phyloP scores from a whole-genome alignment of 2,113 vertebrate genomes.

The Piaya cayana region DNA sequence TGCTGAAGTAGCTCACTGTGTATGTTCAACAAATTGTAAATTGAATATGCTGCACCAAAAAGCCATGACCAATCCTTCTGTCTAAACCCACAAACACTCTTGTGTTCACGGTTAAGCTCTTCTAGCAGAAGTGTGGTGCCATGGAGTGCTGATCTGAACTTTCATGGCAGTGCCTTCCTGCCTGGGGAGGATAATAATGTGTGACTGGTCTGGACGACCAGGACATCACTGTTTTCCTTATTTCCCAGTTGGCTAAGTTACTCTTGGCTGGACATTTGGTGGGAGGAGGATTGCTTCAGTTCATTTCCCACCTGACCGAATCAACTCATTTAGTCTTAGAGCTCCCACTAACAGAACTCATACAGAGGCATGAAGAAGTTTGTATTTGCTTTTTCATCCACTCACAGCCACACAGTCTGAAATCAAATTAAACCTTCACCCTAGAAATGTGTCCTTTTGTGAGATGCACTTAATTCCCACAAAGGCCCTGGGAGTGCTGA shows the following conservation, averaged over 20 bases:
- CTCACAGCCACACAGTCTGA: neutral
- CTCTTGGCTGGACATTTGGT: neutral
- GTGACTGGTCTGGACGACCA: neutral
- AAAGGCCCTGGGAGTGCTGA: conserved; percentile 33
- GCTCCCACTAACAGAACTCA: neutral
- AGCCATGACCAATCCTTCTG: neutral
- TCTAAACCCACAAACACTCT: neutral
- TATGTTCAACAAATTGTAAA: neutral
- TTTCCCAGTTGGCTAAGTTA: neutral
- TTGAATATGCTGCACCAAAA: neutral
- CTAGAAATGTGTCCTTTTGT: conserved; percentile 40
- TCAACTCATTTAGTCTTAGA: neutral
- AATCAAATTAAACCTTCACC: conserved; percentile 30
- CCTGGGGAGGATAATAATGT: neutral
- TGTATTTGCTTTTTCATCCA: conserved; percentile 30
- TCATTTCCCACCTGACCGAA: neutral
- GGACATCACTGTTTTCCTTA: neutral
- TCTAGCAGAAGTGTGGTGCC: neutral
- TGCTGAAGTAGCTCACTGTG: neutral
- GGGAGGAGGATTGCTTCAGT: neutral
- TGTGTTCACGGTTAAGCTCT: neutral
- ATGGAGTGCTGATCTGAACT: neutral
- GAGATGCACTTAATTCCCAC: conserved; percentile 9
- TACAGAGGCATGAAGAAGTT: neutral
- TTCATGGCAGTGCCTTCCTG: neutral